Conservation (phyloP, 2,797 vertebrate genomes). For the Aulostomus chinensis region DNA sequence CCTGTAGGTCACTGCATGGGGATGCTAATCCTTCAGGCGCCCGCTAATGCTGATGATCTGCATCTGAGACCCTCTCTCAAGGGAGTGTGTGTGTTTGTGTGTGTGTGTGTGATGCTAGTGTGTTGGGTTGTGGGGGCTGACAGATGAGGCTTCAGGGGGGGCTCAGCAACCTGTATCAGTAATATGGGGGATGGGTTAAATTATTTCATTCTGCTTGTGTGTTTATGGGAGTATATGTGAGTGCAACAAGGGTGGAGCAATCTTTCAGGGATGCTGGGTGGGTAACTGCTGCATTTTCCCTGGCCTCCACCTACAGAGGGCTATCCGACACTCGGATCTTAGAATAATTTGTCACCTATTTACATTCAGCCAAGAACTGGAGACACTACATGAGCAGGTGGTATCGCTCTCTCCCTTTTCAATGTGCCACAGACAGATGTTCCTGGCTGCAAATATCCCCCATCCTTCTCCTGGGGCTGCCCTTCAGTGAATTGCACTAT, state of each 20-base stretch:
- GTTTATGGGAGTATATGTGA: slow-evolving; percentile 8
- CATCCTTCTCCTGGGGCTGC: slow-evolving; percentile 38
- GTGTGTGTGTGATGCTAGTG: slow-evolving; percentile 26
- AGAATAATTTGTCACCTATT: slow-evolving; percentile 80
- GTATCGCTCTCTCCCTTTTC: slow-evolving; percentile 33
- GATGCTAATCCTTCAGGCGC: slow-evolving; percentile 80
- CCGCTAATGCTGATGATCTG: slow-evolving; percentile 83
- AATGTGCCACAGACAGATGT: slow-evolving; percentile 68
- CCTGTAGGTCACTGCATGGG: slow-evolving; percentile 82
- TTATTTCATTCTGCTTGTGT: slow-evolving; percentile 22
- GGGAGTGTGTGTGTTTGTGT: slow-evolving; percentile 43
- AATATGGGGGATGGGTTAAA: slow-evolving; percentile 35
- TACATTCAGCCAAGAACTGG: slow-evolving; percentile 61
- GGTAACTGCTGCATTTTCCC: slow-evolving; percentile 58
- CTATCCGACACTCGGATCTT: slow-evolving; percentile 50
- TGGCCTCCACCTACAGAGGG: slow-evolving; percentile 46
- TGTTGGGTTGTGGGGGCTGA: slow-evolving; percentile 62
- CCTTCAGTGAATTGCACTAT: slow-evolving; percentile 34
- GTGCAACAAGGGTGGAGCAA: slow-evolving; percentile 45
- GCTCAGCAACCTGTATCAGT: slow-evolving; percentile 73
- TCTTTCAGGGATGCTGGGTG: slow-evolving; percentile 64
- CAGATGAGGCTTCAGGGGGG: slow-evolving; percentile 79
- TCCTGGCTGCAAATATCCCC: slow-evolving; percentile 57
- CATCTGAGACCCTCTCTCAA: slow-evolving; percentile 82
- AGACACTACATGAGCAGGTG: slow-evolving; percentile 75